A percentile compares a stretch with the other conserved stretches of the same genome.
These are phyloP conservation scores for Dasyurus viverrinus DNA, from an alignment of 2,113 vertebrate genomes.

Conservation along the genomic window DNA sequence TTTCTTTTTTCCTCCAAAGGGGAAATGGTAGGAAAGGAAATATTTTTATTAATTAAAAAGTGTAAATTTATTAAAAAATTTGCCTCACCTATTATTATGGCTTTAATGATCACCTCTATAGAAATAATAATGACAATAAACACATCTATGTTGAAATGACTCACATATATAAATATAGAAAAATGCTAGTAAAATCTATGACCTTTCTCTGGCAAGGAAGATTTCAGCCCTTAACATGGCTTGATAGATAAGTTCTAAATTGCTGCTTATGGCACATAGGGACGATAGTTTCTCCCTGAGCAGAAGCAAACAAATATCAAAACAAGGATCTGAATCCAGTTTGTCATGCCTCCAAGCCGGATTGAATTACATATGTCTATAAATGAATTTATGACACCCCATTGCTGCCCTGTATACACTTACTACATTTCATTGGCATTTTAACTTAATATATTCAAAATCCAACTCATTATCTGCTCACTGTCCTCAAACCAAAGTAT, in stretches of 20 bases:
- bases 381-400: not conserved
- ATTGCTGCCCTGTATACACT: not conserved
- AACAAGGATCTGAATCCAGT: not conserved
- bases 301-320: not conserved
- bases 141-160: not conserved
- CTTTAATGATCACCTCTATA: not conserved
- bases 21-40: not conserved
- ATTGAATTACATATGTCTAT: not conserved
- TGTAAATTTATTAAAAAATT: not conserved
- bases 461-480: not conserved
- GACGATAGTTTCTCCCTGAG: not conserved
- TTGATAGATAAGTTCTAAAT: not conserved
- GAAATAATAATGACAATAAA: not conserved
- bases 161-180: not conserved
- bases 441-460: not conserved
- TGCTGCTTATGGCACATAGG: not conserved
- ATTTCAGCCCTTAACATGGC: not conserved
- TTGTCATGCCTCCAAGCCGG: not conserved
- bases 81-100: not conserved
- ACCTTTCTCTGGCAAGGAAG: not conserved
- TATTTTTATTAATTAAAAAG: not conserved
- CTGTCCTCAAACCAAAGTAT: not conserved
- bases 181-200: not conserved
- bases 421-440: not conserved
- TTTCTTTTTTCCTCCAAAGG: not conserved